Evolutionary conservation across 2,113 vertebrate species (phyloP), one percentile per base, ranked within the genome.

Genomic region (Telmatochromis bifrenatus): DNA sequence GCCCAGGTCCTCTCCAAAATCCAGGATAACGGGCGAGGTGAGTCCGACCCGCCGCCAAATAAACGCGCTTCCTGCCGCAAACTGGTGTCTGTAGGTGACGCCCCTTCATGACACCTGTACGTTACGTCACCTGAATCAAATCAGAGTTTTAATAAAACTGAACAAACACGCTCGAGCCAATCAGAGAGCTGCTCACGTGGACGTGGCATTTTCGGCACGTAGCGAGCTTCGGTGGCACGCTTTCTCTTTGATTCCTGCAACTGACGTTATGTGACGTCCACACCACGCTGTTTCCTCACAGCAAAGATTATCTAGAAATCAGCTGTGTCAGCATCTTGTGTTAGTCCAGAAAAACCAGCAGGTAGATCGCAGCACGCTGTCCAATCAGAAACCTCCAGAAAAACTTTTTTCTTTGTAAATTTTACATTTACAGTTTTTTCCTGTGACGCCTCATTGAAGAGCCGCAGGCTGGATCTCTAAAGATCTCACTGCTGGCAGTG

Each of bases 1-100:
- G 84, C 96, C 9, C 88, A 91, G 15, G 92, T 98, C 81, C 93
- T 99, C 81, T 82, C 92, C 7, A 93, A 96, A n/a, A 96, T 98
- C 75, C 94, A 95, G 82, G 93, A 89, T 2, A 95, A 96, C 3
- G 97, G 96, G 1, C 94, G 97, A 65, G 89, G 97, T 98, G 88
- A 97, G 97, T 91, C 23, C 3, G 5, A 33, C 56, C 15, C 1
- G 26, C 56, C 26, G 26, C 26, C 14, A 60, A 5, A 7, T 33
- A 33, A 33, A 62, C 17, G 17, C 5, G 31, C 33, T 35, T 65
- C 19, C 56, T 31, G 56, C 56, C 14, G 4, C 15, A 65, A 37
- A n/a, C 9, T 35, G 58, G 60, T 21, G 10, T 65, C 19, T 21
- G 19, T 7, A 35, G 58, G 17, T 3, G 19, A 37, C 33, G 2